phyloP scores from a whole-genome alignment of 2,888 invertebrate species.

The Pollenia griseotomentosa region DNA sequence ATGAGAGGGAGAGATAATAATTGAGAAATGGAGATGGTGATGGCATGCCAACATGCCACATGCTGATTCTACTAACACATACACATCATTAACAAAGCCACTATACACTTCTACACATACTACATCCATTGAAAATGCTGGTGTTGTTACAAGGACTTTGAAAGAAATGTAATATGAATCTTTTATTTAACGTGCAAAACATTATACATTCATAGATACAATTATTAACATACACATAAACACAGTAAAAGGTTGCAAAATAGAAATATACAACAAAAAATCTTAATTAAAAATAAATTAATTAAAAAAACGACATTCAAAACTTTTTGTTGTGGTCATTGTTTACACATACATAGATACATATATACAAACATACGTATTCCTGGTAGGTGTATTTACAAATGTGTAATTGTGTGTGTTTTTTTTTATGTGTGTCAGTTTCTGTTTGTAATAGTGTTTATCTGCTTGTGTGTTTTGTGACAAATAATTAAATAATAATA shows the following conservation, averaged over 20 bases:
- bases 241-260: background rate
- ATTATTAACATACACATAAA: conserved; percentile 37
- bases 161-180: background rate
- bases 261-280: background rate
- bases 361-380: conserved; percentile 26
- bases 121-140: background rate
- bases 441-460: conserved; percentile 16
- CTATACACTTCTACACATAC: conserved; percentile 24
- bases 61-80: background rate
- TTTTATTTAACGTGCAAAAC: conserved; percentile 42
- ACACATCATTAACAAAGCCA: background rate
- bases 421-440: conserved; percentile 27
- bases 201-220: background rate
- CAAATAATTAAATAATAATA: background rate
- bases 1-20: background rate
- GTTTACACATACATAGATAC: background rate
- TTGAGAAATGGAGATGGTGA: background rate
- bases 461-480: conserved; percentile 26
- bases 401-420: conserved; percentile 1
- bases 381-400: conserved; percentile 13
- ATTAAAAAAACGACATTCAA: conserved; percentile 38
- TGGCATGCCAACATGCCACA: conserved; percentile 23
- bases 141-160: conserved; percentile 20
- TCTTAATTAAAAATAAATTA: conserved; percentile 12
- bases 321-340: conserved; percentile 12